Conservation (phyloP, 2,113 vertebrate species). For the Mobula hypostoma region DNA sequence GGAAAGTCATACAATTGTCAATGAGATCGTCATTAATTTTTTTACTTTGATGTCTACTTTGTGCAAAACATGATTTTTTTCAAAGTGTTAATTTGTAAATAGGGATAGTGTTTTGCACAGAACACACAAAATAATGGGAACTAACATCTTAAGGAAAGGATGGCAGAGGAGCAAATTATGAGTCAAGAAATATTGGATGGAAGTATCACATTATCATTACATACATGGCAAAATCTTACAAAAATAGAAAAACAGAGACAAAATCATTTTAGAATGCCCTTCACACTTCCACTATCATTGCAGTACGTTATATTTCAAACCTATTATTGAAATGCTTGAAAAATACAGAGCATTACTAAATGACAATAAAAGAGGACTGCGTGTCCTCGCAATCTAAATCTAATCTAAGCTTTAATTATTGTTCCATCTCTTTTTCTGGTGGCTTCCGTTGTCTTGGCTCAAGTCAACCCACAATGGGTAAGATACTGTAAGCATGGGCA, state of each 20-base stretch:
- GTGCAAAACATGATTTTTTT: background rate
- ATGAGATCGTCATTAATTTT: background rate
- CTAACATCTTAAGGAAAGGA: background rate
- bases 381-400: too few relatives aligned
- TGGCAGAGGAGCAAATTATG: background rate
- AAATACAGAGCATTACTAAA: background rate
- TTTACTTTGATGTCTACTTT: background rate
- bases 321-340: background rate
- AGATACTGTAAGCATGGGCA: background rate
- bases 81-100: background rate
- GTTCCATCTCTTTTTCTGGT: background rate
- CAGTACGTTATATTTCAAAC: background rate
- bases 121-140: background rate
- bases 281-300: background rate
- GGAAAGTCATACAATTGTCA: background rate
- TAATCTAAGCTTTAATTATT: background rate
- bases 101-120: background rate
- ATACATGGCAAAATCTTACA: background rate
- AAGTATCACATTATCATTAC: background rate
- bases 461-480: background rate
- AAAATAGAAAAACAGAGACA: background rate
- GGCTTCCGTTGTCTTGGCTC: background rate
- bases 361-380: too few relatives aligned
- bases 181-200: background rate
- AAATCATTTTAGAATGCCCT: background rate